Percentiles rank a stretch among this genome's conserved stretches.
phyloP scores from a whole-genome alignment of 2,797 vertebrate genomes.

The Sebastes minor region DNA sequence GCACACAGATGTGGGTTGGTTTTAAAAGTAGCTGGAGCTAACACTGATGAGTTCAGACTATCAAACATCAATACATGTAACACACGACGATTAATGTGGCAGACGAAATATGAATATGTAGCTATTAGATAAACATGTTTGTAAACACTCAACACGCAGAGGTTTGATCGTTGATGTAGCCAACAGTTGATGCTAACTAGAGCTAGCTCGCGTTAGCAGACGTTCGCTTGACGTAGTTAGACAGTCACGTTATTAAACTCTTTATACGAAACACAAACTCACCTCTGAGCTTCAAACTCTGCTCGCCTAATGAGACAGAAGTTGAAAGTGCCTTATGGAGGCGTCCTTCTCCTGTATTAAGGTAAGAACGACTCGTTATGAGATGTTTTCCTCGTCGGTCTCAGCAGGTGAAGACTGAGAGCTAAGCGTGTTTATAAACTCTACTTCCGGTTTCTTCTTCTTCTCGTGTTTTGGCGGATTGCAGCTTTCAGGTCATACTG shows the following conservation, averaged over 20 bases:
- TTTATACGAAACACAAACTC: slow-evolving; percentile 2
- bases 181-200: neutral
- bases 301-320: neutral
- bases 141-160: neutral
- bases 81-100: neutral
- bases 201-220: slow-evolving; percentile 32
- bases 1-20: accelerated
- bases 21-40: no score
- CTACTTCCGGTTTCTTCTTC: no score
- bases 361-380: accelerated
- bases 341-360: no score
- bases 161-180: no score
- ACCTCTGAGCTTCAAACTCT: slow-evolving; percentile 46
- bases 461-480: no score
- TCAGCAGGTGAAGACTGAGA: no score
- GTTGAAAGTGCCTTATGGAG: accelerated
- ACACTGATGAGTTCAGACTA: neutral
- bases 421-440: no score
- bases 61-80: neutral
- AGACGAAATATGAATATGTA: accelerated
- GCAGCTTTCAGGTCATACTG: no score
- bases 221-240: neutral
- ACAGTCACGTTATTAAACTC: neutral
- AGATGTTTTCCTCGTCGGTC: neutral
- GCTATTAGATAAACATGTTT: neutral